Conservation (phyloP, 2,113 vertebrate species). For the Podarcis raffonei region DNA sequence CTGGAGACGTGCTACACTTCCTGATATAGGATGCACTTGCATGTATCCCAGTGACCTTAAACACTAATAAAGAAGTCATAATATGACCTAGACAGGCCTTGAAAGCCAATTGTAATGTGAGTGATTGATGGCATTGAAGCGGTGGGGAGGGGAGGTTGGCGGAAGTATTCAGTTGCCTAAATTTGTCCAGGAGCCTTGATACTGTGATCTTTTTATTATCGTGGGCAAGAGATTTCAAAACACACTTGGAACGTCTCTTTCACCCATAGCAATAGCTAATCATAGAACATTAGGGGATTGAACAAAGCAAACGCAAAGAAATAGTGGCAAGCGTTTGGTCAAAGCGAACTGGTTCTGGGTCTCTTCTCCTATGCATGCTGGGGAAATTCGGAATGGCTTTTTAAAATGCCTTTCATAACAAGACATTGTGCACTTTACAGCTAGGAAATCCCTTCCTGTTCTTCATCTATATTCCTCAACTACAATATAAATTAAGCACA, state of each 20-base stretch:
- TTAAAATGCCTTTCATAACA: fast-evolving
- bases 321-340: not conserved
- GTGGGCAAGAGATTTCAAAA: conserved; percentile 58
- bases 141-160: not conserved
- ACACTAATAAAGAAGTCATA: conserved; percentile 89
- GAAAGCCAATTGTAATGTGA: conserved; percentile 57
- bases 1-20: conserved; percentile 82
- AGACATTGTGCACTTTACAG: not conserved
- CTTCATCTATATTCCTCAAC: not conserved
- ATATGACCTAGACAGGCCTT: conserved; percentile 76
- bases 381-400: fast-evolving
- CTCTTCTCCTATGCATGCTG: fast-evolving
- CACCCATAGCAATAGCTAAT: conserved; percentile 43
- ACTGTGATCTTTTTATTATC: conserved; percentile 50
- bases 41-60: conserved; percentile 88
- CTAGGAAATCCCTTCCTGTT: not conserved
- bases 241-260: conserved; percentile 11
- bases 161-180: conserved; percentile 57
- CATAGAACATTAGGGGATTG: not conserved
- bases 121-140: conserved; percentile 48
- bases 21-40: conserved; percentile 92
- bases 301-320: not conserved
- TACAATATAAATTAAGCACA: not conserved
- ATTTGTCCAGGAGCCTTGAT: conserved; percentile 55
- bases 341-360: fast-evolving